Conservation (phyloP, 2,797 vertebrate species). For the Cichlasoma orientale region DNA sequence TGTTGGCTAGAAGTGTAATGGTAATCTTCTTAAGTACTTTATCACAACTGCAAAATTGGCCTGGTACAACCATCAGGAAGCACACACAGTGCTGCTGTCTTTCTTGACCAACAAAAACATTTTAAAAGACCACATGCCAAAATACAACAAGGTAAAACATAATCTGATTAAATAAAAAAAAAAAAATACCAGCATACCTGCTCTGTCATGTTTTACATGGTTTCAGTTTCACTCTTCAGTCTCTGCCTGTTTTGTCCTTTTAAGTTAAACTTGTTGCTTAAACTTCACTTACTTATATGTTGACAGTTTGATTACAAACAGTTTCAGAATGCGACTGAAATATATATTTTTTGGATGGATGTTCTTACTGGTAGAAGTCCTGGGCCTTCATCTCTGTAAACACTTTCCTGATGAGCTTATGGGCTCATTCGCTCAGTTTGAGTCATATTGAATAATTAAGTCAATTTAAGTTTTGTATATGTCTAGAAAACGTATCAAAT, state of each 20-base stretch:
- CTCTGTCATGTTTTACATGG: rapidly evolving
- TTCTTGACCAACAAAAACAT: not conserved
- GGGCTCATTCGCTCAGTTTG: not conserved
- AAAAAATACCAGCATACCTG: too few relatives aligned
- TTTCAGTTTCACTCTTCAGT: not conserved
- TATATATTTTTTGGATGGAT: not conserved
- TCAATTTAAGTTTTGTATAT: not conserved
- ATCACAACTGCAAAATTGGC: not conserved
- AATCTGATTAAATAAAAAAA: not conserved
- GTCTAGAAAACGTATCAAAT: not conserved
- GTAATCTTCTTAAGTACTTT: not conserved
- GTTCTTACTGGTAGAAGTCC: not conserved
- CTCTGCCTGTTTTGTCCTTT: not conserved
- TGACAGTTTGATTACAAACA: rapidly evolving
- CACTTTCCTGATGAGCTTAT: not conserved
- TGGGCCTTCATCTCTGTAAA: too few relatives aligned
- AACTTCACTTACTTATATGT: not conserved
- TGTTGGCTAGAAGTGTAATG: not conserved
- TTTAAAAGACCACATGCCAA: not conserved
- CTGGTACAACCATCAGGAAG: not conserved
- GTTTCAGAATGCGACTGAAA: not conserved
- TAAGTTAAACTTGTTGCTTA: not conserved
- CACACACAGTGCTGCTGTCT: not conserved
- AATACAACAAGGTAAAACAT: not conserved
- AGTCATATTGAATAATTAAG: not conserved